A percentile compares a stretch with the other conserved stretches of the same genome.
These are phyloP conservation scores for Holocentrus rufus DNA, from an alignment of 2,797 vertebrate genomes.

Conservation along the genomic window DNA sequence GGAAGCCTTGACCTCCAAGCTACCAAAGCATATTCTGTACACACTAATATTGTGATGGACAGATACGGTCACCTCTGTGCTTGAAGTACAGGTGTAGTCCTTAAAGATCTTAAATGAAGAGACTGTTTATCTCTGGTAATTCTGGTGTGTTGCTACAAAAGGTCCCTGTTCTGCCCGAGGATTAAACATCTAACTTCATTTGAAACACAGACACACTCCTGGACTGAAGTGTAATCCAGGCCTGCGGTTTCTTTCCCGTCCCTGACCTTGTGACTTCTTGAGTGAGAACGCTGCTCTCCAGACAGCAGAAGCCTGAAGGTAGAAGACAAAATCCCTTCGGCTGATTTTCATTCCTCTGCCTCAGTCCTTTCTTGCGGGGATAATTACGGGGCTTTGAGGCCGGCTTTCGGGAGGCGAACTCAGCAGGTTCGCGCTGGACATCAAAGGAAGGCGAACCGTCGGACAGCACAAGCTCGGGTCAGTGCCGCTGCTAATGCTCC, in stretches of 20 bases:
- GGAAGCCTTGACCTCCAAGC: too few species aligned
- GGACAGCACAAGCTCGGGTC: constrained; percentile 41
- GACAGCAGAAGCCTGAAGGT: background rate
- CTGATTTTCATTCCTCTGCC: constrained; percentile 29
- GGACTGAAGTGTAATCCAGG: background rate
- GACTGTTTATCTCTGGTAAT: too few species aligned
- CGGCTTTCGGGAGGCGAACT: constrained; percentile 42
- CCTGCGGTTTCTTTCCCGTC: background rate
- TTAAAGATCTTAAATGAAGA: too few species aligned
- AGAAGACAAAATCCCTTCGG: constrained; percentile 16
- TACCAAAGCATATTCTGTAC: too few species aligned
- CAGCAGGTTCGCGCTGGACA: constrained; percentile 35
- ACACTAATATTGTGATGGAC: too few species aligned
- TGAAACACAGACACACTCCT: background rate
- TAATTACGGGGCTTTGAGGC: constrained; percentile 70
- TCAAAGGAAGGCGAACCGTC: constrained; percentile 39
- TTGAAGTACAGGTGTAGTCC: too few species aligned
- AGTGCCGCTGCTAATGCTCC: constrained; percentile 15
- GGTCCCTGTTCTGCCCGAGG: too few species aligned
- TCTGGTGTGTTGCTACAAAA: too few species aligned
- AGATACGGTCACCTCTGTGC: too few species aligned
- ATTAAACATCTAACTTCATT: background rate
- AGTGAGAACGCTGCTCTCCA: background rate
- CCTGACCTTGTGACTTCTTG: background rate
- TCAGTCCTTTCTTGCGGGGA: constrained; percentile 44